Evolutionary conservation across 2,888 invertebrate genomes (phyloP), one percentile per base, ranked within the genome.

Genomic region (Aphrophora alni): DNA sequence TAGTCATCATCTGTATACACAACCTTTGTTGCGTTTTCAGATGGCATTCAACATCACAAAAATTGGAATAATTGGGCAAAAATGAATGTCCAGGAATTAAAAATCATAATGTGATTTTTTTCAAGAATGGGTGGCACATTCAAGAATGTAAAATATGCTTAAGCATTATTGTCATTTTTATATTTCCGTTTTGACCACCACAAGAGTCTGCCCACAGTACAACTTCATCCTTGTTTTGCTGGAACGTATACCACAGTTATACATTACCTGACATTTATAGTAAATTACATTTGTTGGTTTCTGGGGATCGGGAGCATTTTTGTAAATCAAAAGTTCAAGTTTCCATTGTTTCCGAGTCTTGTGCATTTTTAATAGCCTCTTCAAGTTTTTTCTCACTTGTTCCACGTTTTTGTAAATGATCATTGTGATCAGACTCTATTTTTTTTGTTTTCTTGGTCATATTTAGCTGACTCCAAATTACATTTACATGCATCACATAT

Each of bases 211-310:
- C 12, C 75, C 75, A 75, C 5, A 75, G 25, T 12, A 75, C 21
- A 14, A 75, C 7, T 1, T 75, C 12, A 10, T 75, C 25, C 8
- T 85, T 82, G 26, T 44, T 75, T 75, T 51, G 4, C 44, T 44
- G 4, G 51, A 44, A 21, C n/a, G 51, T 12, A 75, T 14, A 8
- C 75, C 44, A 24, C 1, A 26, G 26, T 73, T 73, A 26, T 73
- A 73, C 1, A 73, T 17, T 8, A 73, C n/a, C 14, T 71, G 71
- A 71, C 27, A 21, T 71, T 71, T 71, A 71, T 71, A 71, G n/a
- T 8, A 71, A 4, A 73, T 26, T 17, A 73, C 26, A 73, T 73
- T 73, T 27, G 73, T 73, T 21, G 73, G 73, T 26, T 26, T 28
- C 14, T 10, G 73, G 5, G 73, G 73, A 10, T 26, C 26, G 14